A percentile compares a stretch with the other conserved stretches of the same genome.
Conservation (phyloP, 2,113 vertebrate species). For the Micronycteris hirsuta region DNA sequence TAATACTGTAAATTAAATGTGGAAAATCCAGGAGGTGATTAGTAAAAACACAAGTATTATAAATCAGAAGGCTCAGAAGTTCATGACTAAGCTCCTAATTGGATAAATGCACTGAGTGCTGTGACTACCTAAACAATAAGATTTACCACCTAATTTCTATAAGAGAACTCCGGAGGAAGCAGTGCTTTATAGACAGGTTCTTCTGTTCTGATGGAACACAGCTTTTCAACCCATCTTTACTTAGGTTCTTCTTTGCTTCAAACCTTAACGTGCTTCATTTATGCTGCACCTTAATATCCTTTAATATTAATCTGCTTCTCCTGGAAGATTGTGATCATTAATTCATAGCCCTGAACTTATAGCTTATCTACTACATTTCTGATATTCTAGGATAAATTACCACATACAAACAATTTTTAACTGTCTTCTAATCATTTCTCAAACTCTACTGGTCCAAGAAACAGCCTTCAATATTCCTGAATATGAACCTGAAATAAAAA, state of each 20-base stretch:
- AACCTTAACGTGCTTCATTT: background rate
- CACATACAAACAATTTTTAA: background rate
- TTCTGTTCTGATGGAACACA: background rate
- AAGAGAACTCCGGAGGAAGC: background rate
- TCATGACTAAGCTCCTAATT: constrained; percentile 6
- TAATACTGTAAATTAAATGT: constrained; percentile 33
- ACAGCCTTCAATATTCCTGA: background rate
- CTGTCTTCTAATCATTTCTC: background rate
- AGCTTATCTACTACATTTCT: background rate
- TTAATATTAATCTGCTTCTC: background rate
- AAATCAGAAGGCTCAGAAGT: constrained; percentile 22
- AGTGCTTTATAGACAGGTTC: background rate
- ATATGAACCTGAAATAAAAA: background rate
- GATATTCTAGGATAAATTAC: background rate
- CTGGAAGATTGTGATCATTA: background rate
- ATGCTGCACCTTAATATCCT: background rate
- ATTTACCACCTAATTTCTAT: background rate
- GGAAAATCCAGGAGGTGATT: background rate
- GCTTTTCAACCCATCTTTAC: background rate
- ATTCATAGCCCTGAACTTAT: background rate
- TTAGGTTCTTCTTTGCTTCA: background rate
- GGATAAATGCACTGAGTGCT: background rate
- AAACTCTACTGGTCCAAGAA: background rate
- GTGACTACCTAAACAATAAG: background rate
- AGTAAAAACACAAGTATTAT: background rate